Evolutionary conservation across 2,797 vertebrate species (phyloP), one percentile per base, ranked within the genome.

Genomic region (Leucoraja ocellata): DNA sequence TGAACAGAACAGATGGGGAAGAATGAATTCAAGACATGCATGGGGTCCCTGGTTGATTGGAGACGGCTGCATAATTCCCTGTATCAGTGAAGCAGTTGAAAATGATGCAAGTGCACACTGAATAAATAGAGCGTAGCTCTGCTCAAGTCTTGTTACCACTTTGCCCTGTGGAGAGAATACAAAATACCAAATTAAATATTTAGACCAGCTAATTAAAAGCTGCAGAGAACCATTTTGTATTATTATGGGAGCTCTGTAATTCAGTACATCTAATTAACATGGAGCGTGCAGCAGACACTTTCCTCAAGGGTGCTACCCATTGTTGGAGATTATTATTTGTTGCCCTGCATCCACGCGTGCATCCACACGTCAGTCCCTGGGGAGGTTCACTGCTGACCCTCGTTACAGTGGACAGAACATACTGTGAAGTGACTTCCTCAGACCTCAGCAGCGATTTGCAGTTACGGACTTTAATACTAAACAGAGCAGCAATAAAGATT

Each of bases 161-260:
- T 65, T 68, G 84, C 63, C 84, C 84, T 68, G 84, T 68, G 84
- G n/a, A 36, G 63, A 68, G 84, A 88, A 88, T 68, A 88, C 84
- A 88, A 88, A 88, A 23, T 88, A 65, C 16, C 61, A 88, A 88
- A 88, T 88, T 88, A 68, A 88, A 88, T 68, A 88, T 88, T 68
- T 88, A 68, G 63, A 32, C 63, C n/a, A 68, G 84, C 63, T 88
- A 88, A 88, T 88, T 88, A 88, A 88, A 88, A 88, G 84, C 63
- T 36, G n/a, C 61, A 68, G 14, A 88, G 84, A 88, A 88, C n/a
- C 63, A 88, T 88, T 88, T 88, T 88, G 61, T 36, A 8, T 21
- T 36, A 8, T 68, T 68, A 36, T 68, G 61, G 18, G 36, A 68
- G 84, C 1, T 36, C 32, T 36, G 8, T 63, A 88, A 68, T 88